Evolutionary conservation across 2,888 invertebrate genomes (phyloP), one percentile per base, ranked within the genome.

Genomic region (Drepana falcataria): DNA sequence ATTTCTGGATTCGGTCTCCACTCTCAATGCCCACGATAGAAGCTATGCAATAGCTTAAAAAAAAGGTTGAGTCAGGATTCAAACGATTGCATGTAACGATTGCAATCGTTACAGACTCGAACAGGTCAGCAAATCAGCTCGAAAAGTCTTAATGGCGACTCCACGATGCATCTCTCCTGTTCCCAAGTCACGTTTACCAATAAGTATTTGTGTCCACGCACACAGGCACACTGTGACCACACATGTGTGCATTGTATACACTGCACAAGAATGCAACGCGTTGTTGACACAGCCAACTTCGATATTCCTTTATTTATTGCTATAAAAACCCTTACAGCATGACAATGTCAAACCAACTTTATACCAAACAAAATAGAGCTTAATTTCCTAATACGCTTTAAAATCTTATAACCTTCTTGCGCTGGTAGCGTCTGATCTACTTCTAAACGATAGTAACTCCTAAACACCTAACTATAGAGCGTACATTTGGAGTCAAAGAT

Each of bases 281-380:
- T 86, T 90, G 91, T 90, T 91, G 91, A 90, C 90, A 91, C 90
- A 87, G 81, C 84, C 87, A 88, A 85, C 89, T 87, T 88, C 89
- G 88, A 89, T 91, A 89, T 88, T 90, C 87, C 87, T 91, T 91
- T 91, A 91, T 91, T 90, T 91, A 91, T 89, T 85, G 79, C 87
- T 87, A 88, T 87, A 87, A 89, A 89, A 89, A 85, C 87, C 83
- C 80, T 82, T 83, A 73, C 60, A 63, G 59, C 55, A 51, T 37
- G 2, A 4, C 62, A 62, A 1, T 34, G 35, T 0, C 78, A 60
- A 62, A 49, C 58, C 47, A 60, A 73, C 77, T 56, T 58, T 75
- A 78, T 3, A 0, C 0, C 0, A 0, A 2, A 0, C 0, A 0
- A 0, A 0, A 0, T 55, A 68, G 55, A 67, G 65, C 58, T 35